These are phyloP conservation scores for Hemicrepidius hirtus DNA, from an alignment of 2,888 invertebrate species.

Conservation along the genomic window DNA sequence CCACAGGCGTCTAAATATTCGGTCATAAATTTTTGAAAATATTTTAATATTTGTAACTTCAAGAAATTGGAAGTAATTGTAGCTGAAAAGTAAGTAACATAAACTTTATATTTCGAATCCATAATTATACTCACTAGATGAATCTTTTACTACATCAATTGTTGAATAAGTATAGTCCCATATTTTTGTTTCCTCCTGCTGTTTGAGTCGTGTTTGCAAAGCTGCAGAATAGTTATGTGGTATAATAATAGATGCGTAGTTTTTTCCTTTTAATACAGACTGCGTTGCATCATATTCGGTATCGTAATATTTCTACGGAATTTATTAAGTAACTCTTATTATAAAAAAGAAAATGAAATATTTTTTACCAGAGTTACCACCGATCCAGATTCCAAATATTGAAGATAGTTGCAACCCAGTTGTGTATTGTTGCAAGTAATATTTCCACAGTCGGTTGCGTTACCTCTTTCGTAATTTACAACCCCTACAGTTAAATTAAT, in stretches of 20 bases:
- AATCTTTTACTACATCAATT: slow-evolving; percentile 84
- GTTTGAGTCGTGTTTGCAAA: slow-evolving; percentile 73
- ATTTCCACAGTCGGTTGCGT: slow-evolving; percentile 63
- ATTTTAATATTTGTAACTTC: slow-evolving; percentile 81
- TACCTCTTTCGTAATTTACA: slow-evolving; percentile 83
- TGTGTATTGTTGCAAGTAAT: slow-evolving; percentile 78
- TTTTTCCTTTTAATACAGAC: slow-evolving; percentile 81
- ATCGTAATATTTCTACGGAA: slow-evolving; percentile 68
- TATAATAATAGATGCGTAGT: slow-evolving; percentile 86
- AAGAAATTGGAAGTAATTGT: slow-evolving; percentile 91
- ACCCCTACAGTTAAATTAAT: slow-evolving; percentile 84
- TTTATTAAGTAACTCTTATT: too few species aligned
- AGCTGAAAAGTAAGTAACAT: slow-evolving; percentile 81
- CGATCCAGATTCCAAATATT: slow-evolving; percentile 80
- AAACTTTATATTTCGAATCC: too few species aligned
- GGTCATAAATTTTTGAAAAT: slow-evolving; percentile 83
- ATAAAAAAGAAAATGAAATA: too few species aligned
- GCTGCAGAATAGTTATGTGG: slow-evolving; percentile 84
- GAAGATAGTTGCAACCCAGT: slow-evolving; percentile 87
- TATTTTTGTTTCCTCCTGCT: slow-evolving; percentile 1
- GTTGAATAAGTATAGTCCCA: slow-evolving; percentile 78
- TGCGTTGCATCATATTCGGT: slow-evolving; percentile 77
- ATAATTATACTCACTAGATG: slow-evolving; percentile 81
- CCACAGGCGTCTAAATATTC: slow-evolving; percentile 79
- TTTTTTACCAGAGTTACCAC: slow-evolving; percentile 80